Evolutionary conservation across 2,113 vertebrate genomes (phyloP).

Genomic region (Colossoma macropomum): DNA sequence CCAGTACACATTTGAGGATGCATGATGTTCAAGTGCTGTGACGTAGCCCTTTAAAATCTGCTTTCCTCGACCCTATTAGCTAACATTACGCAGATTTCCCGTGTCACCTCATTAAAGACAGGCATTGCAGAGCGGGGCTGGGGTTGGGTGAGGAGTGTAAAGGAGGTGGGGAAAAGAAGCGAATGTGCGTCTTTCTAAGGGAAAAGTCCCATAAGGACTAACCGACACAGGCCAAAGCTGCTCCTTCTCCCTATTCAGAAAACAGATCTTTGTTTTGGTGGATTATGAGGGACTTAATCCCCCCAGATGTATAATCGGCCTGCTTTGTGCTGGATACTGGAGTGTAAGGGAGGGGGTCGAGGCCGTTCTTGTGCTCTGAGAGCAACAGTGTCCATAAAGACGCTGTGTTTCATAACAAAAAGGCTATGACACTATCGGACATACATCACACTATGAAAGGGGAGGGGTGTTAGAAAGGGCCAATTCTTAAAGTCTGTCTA

Average conservation of each 20-base stretch:
- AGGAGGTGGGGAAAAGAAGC: conserved; percentile 63
- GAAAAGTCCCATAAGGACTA: conserved; percentile 78
- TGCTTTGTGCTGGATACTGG: conserved; percentile 70
- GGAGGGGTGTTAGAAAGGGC: conserved; percentile 33
- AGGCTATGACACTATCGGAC: conserved; percentile 58
- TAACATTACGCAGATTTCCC: conserved; percentile 74
- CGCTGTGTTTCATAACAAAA: conserved; percentile 68
- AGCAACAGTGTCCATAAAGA: conserved; percentile 48
- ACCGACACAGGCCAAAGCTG: conserved; percentile 70
- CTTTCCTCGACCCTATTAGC: conserved; percentile 75
- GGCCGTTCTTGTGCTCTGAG: not conserved
- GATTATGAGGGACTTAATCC: conserved; percentile 80
- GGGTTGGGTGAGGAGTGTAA: conserved; percentile 55
- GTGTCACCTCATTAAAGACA: conserved; percentile 73
- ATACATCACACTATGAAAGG: conserved; percentile 40
- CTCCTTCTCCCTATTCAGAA: conserved; percentile 68
- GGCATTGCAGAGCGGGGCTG: conserved; percentile 55
- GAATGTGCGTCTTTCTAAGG: conserved; percentile 67
- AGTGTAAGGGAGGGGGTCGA: conserved; percentile 49
- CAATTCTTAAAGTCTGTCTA: not conserved
- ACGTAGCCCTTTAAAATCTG: conserved; percentile 65
- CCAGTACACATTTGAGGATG: conserved; percentile 59
- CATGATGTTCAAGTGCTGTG: conserved; percentile 65
- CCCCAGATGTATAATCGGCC: conserved; percentile 76
- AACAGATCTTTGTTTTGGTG: conserved; percentile 77